Conservation (phyloP, 2,888 invertebrate species). For the Rhingia campestris region DNA sequence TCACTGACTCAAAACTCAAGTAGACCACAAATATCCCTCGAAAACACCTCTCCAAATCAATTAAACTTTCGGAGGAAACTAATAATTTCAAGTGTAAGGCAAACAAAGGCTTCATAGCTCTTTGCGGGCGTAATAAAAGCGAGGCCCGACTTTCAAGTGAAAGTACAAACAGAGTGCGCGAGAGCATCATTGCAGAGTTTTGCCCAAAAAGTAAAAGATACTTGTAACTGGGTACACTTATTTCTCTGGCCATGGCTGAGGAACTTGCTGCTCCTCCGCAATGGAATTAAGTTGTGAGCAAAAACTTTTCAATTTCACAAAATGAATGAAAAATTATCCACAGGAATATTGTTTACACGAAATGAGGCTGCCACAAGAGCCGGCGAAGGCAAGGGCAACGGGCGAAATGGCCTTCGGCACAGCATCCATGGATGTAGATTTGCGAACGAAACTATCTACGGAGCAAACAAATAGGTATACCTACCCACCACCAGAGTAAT, state of each 20-base stretch:
- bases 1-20: conserved; percentile 11
- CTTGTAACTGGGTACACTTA: neutral
- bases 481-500: neutral
- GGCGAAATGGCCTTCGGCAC: neutral
- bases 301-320: conserved; percentile 30
- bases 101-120: conserved; percentile 73
- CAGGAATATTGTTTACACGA: conserved; percentile 23
- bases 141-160: conserved; percentile 8
- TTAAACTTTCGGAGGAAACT: conserved; percentile 79
- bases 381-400: neutral
- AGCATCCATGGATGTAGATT: neutral
- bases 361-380: neutral
- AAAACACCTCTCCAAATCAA: conserved; percentile 76
- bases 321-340: conserved; percentile 19
- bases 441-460: neutral
- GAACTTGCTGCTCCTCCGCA: neutral
- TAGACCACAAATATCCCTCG: conserved; percentile 27
- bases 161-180: neutral
- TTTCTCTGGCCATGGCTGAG: neutral
- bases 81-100: conserved; percentile 80
- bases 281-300: conserved; percentile 6
- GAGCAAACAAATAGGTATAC: neutral
- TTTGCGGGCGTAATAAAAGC: neutral
- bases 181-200: neutral
- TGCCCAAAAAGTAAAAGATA: neutral